Evolutionary conservation across 1,140 invertebrate genomes (phyloP).

Genomic region (Caerostris extrusa): DNA sequence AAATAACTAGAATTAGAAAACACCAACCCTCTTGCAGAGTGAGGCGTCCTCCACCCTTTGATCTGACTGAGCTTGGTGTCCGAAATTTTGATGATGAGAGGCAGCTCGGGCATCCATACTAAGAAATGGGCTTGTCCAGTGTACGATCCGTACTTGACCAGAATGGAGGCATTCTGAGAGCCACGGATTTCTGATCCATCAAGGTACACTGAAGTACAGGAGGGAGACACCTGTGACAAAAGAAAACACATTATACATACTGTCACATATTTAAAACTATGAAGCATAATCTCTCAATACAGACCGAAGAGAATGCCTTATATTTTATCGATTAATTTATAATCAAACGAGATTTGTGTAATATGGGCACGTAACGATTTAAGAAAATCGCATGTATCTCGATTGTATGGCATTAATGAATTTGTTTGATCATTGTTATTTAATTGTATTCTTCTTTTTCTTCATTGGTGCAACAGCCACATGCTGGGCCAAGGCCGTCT

Average conservation of each 20-base stretch:
- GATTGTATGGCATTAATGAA: no score
- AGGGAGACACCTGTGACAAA: slow-evolving; percentile 92
- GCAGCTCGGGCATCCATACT: slow-evolving; percentile 98
- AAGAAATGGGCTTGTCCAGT: slow-evolving; percentile 93
- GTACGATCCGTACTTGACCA: slow-evolving; percentile 96
- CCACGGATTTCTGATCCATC: slow-evolving; percentile 97
- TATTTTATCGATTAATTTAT: no score
- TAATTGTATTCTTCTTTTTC: no score
- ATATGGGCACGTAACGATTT: no score
- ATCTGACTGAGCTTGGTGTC: slow-evolving; percentile 95
- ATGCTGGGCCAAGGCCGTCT: no score
- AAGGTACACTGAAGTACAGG: slow-evolving; percentile 97
- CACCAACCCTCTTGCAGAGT: slow-evolving; percentile 80
- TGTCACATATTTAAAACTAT: no score
- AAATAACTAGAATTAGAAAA: neutral
- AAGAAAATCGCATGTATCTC: no score
- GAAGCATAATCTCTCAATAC: no score
- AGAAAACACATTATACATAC: neutral
- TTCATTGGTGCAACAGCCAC: no score
- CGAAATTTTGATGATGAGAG: slow-evolving; percentile 92
- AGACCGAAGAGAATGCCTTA: no score
- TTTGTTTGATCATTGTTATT: no score
- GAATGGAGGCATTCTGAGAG: slow-evolving; percentile 95
- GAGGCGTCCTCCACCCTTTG: slow-evolving; percentile 92
- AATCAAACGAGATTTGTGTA: no score